These are phyloP conservation scores for Sarcophaga peregrina DNA, from an alignment of 1,140 invertebrate species.

Conservation along the genomic window DNA sequence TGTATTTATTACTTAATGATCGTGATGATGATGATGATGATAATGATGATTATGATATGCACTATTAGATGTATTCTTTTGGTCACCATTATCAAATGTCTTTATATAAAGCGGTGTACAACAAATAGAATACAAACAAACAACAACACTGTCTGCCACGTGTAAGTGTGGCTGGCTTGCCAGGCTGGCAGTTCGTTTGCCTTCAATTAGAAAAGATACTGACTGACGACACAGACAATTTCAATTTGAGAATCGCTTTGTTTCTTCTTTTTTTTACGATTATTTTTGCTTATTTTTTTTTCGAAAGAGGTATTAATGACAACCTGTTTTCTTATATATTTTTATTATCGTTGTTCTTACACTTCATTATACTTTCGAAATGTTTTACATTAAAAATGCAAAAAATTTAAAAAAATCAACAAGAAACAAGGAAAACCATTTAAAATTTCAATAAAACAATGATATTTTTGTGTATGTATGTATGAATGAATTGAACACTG, in stretches of 20 bases:
- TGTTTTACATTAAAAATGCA: constrained; percentile 3
- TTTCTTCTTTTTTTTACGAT: too few species aligned
- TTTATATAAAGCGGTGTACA: too few species aligned
- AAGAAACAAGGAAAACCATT: too few species aligned
- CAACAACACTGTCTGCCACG: not conserved
- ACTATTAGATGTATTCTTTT: not conserved
- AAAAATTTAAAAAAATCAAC: not conserved
- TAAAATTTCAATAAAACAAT: too few species aligned
- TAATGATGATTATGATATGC: not conserved
- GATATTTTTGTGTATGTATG: too few species aligned
- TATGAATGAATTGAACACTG: too few species aligned
- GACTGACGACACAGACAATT: constrained; percentile 1
- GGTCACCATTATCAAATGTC: too few species aligned
- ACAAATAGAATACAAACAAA: not conserved
- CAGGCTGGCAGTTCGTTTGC: not conserved
- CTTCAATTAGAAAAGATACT: not conserved
- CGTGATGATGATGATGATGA: not conserved
- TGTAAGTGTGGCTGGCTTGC: not conserved
- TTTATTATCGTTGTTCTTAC: too few species aligned
- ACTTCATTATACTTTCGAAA: not conserved
- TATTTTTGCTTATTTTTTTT: not conserved
- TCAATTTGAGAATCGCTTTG: too few species aligned
- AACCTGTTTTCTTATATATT: constrained; percentile 3
- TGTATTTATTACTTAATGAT: constrained; percentile 21
- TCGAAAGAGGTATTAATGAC: not conserved